Evolutionary conservation across 2,797 vertebrate species (phyloP).

Genomic region (Lepidocolaptes lacrymiger): DNA sequence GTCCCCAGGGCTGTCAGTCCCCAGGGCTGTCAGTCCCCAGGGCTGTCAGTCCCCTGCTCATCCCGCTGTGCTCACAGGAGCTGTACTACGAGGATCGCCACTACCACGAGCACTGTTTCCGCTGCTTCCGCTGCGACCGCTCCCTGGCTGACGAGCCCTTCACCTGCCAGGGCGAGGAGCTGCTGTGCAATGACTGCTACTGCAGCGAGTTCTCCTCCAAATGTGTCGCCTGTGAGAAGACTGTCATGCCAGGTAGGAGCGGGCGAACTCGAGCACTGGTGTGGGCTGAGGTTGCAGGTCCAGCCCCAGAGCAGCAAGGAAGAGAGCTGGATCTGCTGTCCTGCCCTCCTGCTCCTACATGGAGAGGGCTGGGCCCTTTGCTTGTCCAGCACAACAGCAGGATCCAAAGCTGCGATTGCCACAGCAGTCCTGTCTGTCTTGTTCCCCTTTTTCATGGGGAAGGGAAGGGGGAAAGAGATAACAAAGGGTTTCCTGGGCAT

Average conservation of each 20-base stretch:
- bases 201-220: slow-evolving; percentile 98
- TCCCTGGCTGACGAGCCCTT: slow-evolving; percentile 95
- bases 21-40: too few species aligned
- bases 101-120: slow-evolving; percentile 97
- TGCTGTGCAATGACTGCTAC: slow-evolving; percentile 98
- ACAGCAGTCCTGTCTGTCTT: neutral
- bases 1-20: fast-evolving
- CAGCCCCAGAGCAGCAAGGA: neutral
- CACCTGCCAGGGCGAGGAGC: slow-evolving; percentile 92
- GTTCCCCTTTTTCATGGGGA: neutral
- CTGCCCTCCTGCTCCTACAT: neutral
- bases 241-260: slow-evolving; percentile 92
- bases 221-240: slow-evolving; percentile 93
- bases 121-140: slow-evolving; percentile 95
- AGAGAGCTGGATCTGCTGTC: neutral
- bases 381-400: neutral
- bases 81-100: slow-evolving; percentile 97
- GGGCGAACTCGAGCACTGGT: fast-evolving
- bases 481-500: slow-evolving; percentile 10
- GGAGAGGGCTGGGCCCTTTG: neutral
- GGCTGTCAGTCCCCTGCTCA: neutral
- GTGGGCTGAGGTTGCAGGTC: fast-evolving
- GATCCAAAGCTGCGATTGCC: fast-evolving
- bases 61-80: slow-evolving; percentile 79
- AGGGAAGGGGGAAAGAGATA: neutral